These are phyloP conservation scores for Nipponacmea schrenckii DNA, from an alignment of 2,888 invertebrate species.

Conservation along the genomic window DNA sequence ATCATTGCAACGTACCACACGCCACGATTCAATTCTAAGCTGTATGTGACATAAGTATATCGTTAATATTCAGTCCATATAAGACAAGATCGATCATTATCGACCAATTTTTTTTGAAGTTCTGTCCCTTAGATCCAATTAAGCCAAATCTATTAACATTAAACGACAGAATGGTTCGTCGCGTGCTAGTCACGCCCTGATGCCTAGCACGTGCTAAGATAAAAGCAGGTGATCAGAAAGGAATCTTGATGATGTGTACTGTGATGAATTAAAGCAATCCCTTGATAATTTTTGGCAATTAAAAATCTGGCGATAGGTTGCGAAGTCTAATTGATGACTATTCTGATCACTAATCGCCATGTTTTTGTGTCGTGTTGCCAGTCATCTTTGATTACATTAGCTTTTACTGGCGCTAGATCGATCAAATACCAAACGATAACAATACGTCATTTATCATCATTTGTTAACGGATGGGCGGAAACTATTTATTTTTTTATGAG, in stretches of 20 bases:
- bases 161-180: slow-evolving; percentile 3
- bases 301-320: neutral
- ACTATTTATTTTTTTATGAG: too few relatives aligned
- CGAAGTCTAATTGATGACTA: slow-evolving; percentile 2
- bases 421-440: too few relatives aligned
- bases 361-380: neutral
- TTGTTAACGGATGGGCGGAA: too few relatives aligned
- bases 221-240: neutral
- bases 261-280: slow-evolving; percentile 1
- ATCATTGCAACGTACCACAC: too few relatives aligned
- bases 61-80: too few relatives aligned
- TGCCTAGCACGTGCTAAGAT: neutral
- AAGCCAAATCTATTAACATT: neutral
- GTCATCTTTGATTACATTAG: too few relatives aligned
- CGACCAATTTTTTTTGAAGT: too few relatives aligned
- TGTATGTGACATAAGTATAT: too few relatives aligned
- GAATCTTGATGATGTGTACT: neutral
- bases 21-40: too few relatives aligned
- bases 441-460: too few relatives aligned
- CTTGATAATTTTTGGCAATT: slow-evolving; percentile 4
- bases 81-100: too few relatives aligned
- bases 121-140: neutral
- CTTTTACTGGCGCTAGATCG: too few relatives aligned
- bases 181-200: neutral
- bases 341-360: neutral